A percentile compares a stretch with the other conserved stretches of the same genome.
Conservation (phyloP, 2,888 invertebrate genomes). For the Micoletzkya japonica region DNA sequence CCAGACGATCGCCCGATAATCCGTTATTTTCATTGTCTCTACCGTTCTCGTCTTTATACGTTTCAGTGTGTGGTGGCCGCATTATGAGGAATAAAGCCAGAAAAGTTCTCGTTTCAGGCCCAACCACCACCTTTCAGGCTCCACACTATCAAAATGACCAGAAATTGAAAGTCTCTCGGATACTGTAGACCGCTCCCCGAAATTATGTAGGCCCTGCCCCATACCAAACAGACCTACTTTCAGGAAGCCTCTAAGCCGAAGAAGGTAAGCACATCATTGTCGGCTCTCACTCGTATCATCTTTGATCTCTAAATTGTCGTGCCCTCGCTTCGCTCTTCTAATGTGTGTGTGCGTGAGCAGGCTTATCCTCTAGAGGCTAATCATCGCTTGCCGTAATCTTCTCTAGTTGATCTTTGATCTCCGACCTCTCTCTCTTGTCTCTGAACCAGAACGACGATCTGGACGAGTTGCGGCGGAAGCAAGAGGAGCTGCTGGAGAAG, state of each 20-base stretch:
- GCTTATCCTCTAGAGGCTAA: not conserved
- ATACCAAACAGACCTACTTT: not conserved
- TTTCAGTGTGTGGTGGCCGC: too few species aligned
- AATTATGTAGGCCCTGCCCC: too few species aligned
- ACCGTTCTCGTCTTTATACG: too few species aligned
- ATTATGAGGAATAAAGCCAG: too few species aligned
- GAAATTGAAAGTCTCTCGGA: not conserved
- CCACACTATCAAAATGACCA: not conserved
- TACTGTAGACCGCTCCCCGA: not conserved
- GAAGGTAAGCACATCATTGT: conserved; percentile 2
- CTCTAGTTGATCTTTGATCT: not conserved
- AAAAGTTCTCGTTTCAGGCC: not conserved
- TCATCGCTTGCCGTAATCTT: not conserved
- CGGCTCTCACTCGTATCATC: not conserved
- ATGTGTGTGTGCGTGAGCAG: not conserved
- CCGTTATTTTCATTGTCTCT: too few species aligned
- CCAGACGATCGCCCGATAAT: too few species aligned
- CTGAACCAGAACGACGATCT: conserved; percentile 53
- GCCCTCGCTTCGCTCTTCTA: not conserved
- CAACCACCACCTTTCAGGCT: not conserved
- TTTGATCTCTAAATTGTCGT: conserved; percentile 9
- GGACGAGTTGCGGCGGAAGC: conserved; percentile 51
- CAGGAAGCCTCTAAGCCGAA: conserved; percentile 27
- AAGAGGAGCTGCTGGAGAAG: conserved; percentile 49
- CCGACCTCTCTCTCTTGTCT: conserved; percentile 1